Conservation (phyloP, 2,113 vertebrate genomes). For the Podilymbus podiceps region DNA sequence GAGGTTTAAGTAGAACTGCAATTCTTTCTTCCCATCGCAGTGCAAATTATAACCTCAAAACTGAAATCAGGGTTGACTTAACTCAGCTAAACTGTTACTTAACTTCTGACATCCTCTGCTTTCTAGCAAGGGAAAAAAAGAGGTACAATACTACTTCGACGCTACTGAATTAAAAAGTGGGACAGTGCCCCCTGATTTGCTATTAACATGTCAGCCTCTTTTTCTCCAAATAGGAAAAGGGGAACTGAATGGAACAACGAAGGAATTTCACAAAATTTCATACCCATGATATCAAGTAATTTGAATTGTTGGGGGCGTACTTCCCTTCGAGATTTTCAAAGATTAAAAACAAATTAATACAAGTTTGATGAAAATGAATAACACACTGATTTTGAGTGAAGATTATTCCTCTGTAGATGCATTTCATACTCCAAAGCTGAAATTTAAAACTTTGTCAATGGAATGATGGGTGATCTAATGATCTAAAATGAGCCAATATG, state of each 20-base stretch:
- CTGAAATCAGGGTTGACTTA: neutral
- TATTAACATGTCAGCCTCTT: neutral
- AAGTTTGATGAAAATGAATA: neutral
- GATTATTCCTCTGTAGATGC: neutral
- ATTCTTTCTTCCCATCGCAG: neutral
- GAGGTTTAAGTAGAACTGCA: neutral
- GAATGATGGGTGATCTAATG: neutral
- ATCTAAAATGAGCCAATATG: neutral
- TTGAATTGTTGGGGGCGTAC: accelerated
- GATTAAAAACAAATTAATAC: neutral
- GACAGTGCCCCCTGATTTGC: neutral
- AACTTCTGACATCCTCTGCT: neutral
- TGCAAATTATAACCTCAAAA: neutral
- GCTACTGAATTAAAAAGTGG: neutral
- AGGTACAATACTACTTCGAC: neutral
- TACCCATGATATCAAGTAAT: neutral
- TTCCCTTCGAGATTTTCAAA: neutral
- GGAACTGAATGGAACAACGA: neutral
- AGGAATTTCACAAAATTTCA: neutral
- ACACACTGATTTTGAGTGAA: neutral
- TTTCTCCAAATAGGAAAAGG: neutral
- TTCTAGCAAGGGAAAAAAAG: neutral
- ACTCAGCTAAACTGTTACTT: neutral
- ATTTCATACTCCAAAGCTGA: neutral
- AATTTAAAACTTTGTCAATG: neutral